These are phyloP conservation scores for Esox masquinongy DNA, from an alignment of 2,797 vertebrate genomes.

Conservation along the genomic window DNA sequence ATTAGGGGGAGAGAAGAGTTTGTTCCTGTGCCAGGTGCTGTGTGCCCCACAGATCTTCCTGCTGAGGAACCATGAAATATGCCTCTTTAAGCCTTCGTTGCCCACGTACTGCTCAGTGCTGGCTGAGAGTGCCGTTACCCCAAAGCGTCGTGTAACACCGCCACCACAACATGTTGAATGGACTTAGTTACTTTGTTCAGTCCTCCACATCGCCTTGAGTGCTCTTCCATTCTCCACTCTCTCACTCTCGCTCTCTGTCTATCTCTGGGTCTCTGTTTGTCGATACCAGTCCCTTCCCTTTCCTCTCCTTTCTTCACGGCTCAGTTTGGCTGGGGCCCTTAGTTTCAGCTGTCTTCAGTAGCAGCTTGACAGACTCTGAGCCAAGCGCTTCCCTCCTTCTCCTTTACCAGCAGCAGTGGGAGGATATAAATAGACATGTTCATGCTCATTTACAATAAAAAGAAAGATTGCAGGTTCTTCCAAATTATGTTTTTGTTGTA, in stretches of 20 bases:
- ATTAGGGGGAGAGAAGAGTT: conserved; percentile 36
- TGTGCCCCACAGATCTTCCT: conserved; percentile 44
- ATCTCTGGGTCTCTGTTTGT: conserved; percentile 26
- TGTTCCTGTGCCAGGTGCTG: conserved; percentile 59
- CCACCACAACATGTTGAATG: conserved; percentile 50
- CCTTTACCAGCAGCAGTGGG: conserved; percentile 40
- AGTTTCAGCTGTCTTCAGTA: conserved; percentile 40
- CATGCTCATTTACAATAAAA: conserved; percentile 63
- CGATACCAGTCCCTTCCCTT: conserved; percentile 20
- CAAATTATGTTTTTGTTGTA: conserved; percentile 61
- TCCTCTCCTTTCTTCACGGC: conserved; percentile 22
- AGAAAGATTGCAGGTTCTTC: conserved; percentile 57
- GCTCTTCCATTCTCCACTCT: conserved; percentile 25
- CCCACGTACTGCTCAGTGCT: background rate
- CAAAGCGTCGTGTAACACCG: conserved; percentile 20
- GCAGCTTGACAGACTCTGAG: conserved; percentile 21
- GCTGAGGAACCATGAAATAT: background rate
- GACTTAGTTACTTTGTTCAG: conserved; percentile 49
- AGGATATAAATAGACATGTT: conserved; percentile 60
- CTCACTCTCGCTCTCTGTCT: conserved; percentile 29
- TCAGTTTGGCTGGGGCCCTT: background rate
- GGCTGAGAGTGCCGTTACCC: background rate
- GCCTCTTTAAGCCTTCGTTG: background rate
- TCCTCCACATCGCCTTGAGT: conserved; percentile 48
- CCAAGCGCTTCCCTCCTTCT: conserved; percentile 33